phyloP scores from a whole-genome alignment of 2,797 vertebrate genomes.

The Hylomyscus alleni region DNA sequence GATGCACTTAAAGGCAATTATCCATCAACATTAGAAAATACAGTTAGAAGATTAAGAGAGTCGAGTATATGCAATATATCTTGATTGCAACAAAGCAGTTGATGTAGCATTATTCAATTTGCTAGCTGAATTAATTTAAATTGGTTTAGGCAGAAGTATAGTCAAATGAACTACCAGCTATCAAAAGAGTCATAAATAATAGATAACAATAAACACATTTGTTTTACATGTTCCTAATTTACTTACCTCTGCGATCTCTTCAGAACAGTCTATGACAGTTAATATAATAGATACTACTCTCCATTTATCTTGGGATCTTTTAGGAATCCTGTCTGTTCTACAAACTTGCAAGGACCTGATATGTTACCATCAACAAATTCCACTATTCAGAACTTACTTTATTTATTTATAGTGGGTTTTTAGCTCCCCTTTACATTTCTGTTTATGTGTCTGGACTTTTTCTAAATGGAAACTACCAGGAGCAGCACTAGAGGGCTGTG shows the following conservation, averaged over 20 bases:
- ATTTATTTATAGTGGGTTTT: slow-evolving; percentile 63
- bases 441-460: slow-evolving; percentile 69
- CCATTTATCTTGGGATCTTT: slow-evolving; percentile 80
- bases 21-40: slow-evolving; percentile 80
- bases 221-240: slow-evolving; percentile 81
- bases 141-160: slow-evolving; percentile 82
- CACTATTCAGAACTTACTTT: slow-evolving; percentile 74
- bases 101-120: slow-evolving; percentile 84
- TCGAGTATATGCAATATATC: slow-evolving; percentile 81
- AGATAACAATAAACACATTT: slow-evolving; percentile 86
- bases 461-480: slow-evolving; percentile 38
- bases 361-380: slow-evolving; percentile 64
- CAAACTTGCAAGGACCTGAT: slow-evolving; percentile 74
- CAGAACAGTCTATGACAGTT: slow-evolving; percentile 76
- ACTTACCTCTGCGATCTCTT: slow-evolving; percentile 71
- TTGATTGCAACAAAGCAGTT: slow-evolving; percentile 83
- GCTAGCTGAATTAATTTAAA: slow-evolving; percentile 82
- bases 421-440: slow-evolving; percentile 62
- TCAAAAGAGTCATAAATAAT: slow-evolving; percentile 83
- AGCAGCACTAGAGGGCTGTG: not conserved
- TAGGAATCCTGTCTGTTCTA: slow-evolving; percentile 79
- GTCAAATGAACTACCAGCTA: slow-evolving; percentile 81
- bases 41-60: slow-evolving; percentile 82
- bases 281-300: slow-evolving; percentile 70
- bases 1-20: slow-evolving; percentile 84